Percentiles rank a stretch among this genome's conserved stretches.
Evolutionary conservation across 2,797 vertebrate genomes (phyloP).

Genomic region (Oreortyx pictus): DNA sequence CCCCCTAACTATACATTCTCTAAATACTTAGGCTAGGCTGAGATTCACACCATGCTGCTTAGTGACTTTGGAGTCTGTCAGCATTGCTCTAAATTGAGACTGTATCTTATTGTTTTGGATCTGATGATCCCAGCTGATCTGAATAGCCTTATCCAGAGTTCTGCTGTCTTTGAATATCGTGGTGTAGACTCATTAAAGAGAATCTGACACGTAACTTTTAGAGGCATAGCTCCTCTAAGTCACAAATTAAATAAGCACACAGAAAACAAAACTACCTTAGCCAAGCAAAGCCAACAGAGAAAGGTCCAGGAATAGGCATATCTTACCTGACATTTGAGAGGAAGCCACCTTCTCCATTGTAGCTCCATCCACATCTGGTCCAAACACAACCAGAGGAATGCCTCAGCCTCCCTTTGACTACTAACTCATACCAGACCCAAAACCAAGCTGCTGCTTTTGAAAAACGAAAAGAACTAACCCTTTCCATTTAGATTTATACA

Average conservation of each 20-base stretch:
- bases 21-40: background rate
- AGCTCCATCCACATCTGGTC: background rate
- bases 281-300: background rate
- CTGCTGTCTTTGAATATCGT: background rate
- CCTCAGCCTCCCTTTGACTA: background rate
- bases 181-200: background rate
- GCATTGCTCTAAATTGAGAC: background rate
- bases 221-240: background rate
- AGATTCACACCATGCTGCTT: background rate
- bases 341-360: background rate
- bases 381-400: background rate
- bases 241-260: accelerated
- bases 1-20: background rate
- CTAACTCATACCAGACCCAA: background rate
- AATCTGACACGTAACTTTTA: background rate
- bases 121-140: background rate
- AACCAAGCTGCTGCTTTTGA: background rate
- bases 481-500: background rate
- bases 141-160: background rate
- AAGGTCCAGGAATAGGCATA: background rate
- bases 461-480: background rate
- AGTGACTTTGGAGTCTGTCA: background rate
- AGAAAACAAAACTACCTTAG: background rate
- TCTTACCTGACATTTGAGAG: background rate
- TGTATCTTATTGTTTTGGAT: background rate